phyloP scores from a whole-genome alignment of 2,888 invertebrate species.

The Listrodromus nycthemerus region DNA sequence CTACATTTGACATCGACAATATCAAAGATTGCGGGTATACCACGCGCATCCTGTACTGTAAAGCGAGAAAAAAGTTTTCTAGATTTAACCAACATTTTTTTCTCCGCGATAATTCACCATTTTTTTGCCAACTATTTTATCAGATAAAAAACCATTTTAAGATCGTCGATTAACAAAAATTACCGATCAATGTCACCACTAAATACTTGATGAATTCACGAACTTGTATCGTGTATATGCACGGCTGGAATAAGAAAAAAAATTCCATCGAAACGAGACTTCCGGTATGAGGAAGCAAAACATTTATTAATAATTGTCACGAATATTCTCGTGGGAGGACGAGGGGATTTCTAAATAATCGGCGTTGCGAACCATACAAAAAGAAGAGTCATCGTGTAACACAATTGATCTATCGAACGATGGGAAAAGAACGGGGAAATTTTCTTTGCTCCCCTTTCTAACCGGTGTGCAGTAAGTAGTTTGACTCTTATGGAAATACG shows the following conservation, averaged over 20 bases:
- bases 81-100: neutral
- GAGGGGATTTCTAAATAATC: constrained; percentile 29
- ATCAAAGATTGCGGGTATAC: constrained; percentile 32
- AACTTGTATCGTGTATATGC: neutral
- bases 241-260: neutral
- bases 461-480: neutral
- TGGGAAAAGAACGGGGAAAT: constrained; percentile 43
- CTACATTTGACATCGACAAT: constrained; percentile 28
- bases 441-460: constrained; percentile 35
- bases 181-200: neutral
- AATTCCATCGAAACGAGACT: neutral
- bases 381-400: constrained; percentile 30
- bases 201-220: neutral
- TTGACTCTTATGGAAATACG: constrained; percentile 39
- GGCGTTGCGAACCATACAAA: constrained; percentile 20
- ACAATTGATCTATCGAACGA: constrained; percentile 56
- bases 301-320: constrained; percentile 42
- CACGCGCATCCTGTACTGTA: neutral
- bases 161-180: neutral
- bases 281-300: constrained; percentile 6
- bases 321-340: constrained; percentile 47
- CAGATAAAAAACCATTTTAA: neutral
- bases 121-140: too few relatives aligned
- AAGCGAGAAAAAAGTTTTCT: neutral
- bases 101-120: too few relatives aligned